phyloP scores from a whole-genome alignment of 1,140 invertebrate genomes.

The Paramacrobiotus metropolitanus region DNA sequence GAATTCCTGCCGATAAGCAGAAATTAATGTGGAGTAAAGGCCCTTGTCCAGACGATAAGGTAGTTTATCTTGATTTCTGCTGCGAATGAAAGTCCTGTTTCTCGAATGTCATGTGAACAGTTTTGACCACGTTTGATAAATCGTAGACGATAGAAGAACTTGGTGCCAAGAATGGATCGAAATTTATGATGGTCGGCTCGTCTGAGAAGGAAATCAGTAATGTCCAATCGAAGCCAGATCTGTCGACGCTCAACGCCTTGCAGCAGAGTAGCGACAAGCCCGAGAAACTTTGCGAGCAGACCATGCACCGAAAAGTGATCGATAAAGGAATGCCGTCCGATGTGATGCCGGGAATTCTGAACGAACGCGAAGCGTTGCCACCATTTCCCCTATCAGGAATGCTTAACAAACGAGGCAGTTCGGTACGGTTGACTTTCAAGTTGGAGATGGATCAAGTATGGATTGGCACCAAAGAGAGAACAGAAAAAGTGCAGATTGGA shows the following conservation, averaged over 20 bases:
- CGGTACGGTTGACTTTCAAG: slow-evolving; percentile 77
- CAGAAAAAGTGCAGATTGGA: slow-evolving; percentile 71
- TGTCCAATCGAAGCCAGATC: background rate
- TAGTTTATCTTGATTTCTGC: no score
- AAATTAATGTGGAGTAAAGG: background rate
- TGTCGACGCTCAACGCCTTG: background rate
- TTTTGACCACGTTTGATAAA: background rate
- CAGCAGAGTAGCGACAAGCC: background rate
- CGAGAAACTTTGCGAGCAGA: background rate
- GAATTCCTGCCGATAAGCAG: background rate
- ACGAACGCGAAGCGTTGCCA: slow-evolving; percentile 51
- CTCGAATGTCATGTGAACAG: background rate
- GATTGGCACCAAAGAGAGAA: slow-evolving; percentile 78
- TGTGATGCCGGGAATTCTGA: slow-evolving; percentile 60
- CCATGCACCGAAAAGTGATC: slow-evolving; percentile 54
- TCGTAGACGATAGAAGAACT: background rate
- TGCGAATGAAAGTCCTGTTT: background rate
- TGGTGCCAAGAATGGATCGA: background rate
- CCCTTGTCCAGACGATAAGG: background rate
- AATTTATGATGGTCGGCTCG: slow-evolving; percentile 1
- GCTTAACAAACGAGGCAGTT: slow-evolving; percentile 72
- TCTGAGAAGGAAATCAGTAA: background rate
- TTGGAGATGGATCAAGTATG: slow-evolving; percentile 70
- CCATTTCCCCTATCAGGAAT: slow-evolving; percentile 59
- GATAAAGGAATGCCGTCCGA: slow-evolving; percentile 76